Conservation (phyloP, 2,113 vertebrate genomes). For the Apeltes quadracus region DNA sequence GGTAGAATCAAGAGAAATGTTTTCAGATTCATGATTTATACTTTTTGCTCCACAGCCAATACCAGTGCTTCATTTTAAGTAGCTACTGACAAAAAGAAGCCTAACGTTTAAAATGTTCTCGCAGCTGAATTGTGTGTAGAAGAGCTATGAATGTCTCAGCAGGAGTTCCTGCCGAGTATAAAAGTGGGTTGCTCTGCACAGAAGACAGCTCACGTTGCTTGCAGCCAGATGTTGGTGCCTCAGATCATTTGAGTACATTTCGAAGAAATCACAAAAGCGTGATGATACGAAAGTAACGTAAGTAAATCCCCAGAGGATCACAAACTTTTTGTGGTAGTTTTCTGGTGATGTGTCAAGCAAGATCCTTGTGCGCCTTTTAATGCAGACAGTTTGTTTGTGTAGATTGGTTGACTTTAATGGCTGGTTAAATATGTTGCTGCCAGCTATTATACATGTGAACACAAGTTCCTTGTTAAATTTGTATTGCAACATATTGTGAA, state of each 20-base stretch:
- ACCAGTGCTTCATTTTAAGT: neutral
- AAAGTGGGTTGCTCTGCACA: constrained; percentile 36
- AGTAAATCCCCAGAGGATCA: constrained; percentile 20
- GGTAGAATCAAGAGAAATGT: neutral
- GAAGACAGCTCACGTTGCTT: constrained; percentile 25
- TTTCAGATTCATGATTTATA: neutral
- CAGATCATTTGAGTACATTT: constrained; percentile 17
- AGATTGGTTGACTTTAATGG: constrained; percentile 9
- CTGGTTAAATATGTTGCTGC: constrained; percentile 13
- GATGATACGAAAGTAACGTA: constrained; percentile 21
- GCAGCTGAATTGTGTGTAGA: constrained; percentile 10
- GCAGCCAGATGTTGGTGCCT: constrained; percentile 45
- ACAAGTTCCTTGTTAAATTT: too few species aligned
- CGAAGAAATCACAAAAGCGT: constrained; percentile 37
- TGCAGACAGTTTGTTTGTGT: constrained; percentile 5
- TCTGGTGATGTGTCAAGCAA: constrained; percentile 26
- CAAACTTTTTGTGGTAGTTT: constrained; percentile 39
- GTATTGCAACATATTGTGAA: too few species aligned
- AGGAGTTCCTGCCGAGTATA: constrained; percentile 26
- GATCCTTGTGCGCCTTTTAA: constrained; percentile 10
- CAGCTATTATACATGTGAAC: constrained; percentile 18
- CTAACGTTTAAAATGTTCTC: constrained; percentile 4
- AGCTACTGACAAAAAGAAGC: neutral
- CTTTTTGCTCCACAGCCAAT: neutral
- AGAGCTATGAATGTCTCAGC: constrained; percentile 30